A percentile compares a stretch with the other conserved stretches of the same genome.
Evolutionary conservation across 2,797 vertebrate species (phyloP).

Genomic region (Limnodromus scolopaceus): DNA sequence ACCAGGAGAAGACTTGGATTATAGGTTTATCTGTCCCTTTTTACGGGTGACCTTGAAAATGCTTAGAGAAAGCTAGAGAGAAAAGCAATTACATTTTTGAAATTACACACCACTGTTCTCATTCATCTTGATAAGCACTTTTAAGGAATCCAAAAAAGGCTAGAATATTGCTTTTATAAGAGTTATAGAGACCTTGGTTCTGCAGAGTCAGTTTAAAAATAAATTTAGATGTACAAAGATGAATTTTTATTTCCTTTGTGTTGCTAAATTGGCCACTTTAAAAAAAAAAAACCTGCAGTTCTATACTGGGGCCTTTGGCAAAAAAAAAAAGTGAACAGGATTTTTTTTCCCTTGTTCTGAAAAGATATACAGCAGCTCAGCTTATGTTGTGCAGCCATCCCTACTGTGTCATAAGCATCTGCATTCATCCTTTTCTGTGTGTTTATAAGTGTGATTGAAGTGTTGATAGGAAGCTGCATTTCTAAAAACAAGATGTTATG

Average conservation of each 20-base stretch:
- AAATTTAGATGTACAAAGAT: conserved; percentile 78
- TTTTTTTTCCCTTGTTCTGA: not conserved
- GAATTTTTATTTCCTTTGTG: conserved; percentile 76
- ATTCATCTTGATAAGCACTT: conserved; percentile 86
- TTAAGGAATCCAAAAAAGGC: conserved; percentile 76
- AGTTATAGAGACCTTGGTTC: conserved; percentile 63
- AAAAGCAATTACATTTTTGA: conserved; percentile 86
- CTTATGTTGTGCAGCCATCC: not conserved
- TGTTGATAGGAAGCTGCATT: conserved; percentile 8
- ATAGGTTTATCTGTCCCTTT: conserved; percentile 52
- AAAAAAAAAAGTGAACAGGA: not conserved
- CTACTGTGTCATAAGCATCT: not conserved
- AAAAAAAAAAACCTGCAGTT: not conserved
- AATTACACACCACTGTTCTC: conserved; percentile 81
- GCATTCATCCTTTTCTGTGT: not conserved
- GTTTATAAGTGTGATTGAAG: not conserved
- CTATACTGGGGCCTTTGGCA: not conserved
- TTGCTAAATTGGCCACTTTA: conserved; percentile 59
- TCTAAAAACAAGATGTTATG: conserved; percentile 6
- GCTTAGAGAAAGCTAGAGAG: conserved; percentile 71
- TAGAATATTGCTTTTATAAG: conserved; percentile 73
- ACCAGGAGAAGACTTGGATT: conserved; percentile 55
- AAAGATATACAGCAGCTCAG: not conserved
- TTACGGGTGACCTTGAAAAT: conserved; percentile 78
- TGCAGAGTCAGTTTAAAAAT: conserved; percentile 72